Conservation (phyloP, 2,888 invertebrate species). For the Brachynemurus nebulosus region DNA sequence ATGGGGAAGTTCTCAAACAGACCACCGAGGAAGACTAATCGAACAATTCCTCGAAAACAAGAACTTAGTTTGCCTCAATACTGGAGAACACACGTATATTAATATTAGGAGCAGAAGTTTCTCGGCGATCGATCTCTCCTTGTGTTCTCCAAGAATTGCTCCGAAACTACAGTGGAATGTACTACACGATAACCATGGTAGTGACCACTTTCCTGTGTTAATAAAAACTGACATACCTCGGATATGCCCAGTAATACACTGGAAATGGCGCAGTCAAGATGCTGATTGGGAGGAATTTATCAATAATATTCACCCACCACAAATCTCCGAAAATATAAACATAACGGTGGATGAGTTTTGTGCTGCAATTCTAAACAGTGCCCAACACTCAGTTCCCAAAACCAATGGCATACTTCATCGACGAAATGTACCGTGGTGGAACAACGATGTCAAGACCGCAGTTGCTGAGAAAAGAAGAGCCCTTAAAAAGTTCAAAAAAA, state of each 20-base stretch:
- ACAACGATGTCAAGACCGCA: no score
- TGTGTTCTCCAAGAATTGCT: not conserved
- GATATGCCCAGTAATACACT: no score
- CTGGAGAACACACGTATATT: conserved; percentile 15
- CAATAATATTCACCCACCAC: no score
- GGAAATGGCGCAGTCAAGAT: conserved; percentile 15
- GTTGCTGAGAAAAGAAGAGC: no score
- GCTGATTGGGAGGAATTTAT: no score
- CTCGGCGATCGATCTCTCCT: not conserved
- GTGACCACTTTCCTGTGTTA: not conserved
- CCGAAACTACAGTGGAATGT: not conserved
- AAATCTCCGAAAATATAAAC: no score
- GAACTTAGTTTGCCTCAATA: conserved; percentile 9
- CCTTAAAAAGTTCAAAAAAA: no score
- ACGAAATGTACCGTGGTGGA: conserved; percentile 3
- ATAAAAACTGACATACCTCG: not conserved
- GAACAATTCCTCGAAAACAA: conserved; percentile 11
- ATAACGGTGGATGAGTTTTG: no score
- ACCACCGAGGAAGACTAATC: conserved; percentile 13
- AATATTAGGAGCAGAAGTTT: conserved; percentile 7
- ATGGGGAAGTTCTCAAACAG: conserved; percentile 10
- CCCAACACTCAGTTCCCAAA: not conserved
- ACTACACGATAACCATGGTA: not conserved
- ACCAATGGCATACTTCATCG: no score
- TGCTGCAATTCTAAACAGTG: not conserved